Evolutionary conservation across 2,113 vertebrate species (phyloP), one percentile per base, ranked within the genome.

Genomic region (Pachyramphus minor): DNA sequence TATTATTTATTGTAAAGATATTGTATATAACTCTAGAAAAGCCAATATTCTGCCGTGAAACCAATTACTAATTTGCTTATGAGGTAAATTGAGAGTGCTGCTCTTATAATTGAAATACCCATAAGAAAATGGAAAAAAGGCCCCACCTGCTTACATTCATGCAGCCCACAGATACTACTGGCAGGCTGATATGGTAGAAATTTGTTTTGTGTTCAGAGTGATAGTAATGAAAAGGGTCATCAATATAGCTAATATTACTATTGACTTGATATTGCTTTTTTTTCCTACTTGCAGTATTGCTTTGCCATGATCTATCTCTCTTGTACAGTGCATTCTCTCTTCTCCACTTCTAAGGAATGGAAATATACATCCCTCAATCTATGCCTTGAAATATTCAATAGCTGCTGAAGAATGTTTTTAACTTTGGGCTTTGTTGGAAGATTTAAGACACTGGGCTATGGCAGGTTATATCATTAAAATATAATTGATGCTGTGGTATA

Each of bases 161-260:
- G 30, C 33, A 92, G 41, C 68, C 79, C 59, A 79, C 47, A 93
- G 39, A 77, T 75, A 77, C 10, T 89, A 83, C 69, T 84, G 84
- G 16, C 44, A 80, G 71, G 22, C 77, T 95, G 53, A 59, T 91
- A 50, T 59, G 24, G 35, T 66, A 66, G 60, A 89, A 74, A 76
- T 90, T 28, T 84, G 37, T 84, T 89, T 93, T 93, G 63, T 96
- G 76, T 37, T 92, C 91, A 88, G 66, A 72, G 52, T 88, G 59
- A 53, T 77, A 82, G 87, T 87, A 84, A 81, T 76, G 83, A 96
- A 95, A 93, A 79, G 55, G 72, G 44, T 76, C 72, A 85, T 96
- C 87, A 90, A 64, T 95, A 85, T 67, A 72, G 31, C 31, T 94
- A 81, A 94, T 97, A 92, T 69, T 82, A 72, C 45, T 95, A 93